phyloP scores from a whole-genome alignment of 2,113 vertebrate species.

The Alosa alosa region DNA sequence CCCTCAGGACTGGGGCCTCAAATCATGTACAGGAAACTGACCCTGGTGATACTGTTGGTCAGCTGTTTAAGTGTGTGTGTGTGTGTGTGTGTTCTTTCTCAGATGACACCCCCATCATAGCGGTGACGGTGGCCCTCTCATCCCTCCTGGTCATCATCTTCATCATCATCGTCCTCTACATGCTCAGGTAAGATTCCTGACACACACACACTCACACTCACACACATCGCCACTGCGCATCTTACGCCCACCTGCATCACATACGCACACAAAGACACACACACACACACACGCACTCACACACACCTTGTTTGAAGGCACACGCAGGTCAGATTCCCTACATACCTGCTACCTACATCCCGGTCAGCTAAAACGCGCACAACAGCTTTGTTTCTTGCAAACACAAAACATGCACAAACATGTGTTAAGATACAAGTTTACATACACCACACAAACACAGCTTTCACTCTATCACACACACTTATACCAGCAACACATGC shows the following conservation, averaged over 20 bases:
- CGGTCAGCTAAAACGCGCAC: background rate
- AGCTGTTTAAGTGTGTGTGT: background rate
- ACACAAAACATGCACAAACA: background rate
- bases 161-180: conserved; percentile 97
- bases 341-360: no score
- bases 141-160: conserved; percentile 95
- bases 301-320: background rate
- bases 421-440: no score
- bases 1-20: no score
- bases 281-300: background rate
- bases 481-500: no score
- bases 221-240: no score
- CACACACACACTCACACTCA: background rate
- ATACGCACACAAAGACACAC: no score
- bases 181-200: conserved; percentile 85
- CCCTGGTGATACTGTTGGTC: background rate
- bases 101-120: conserved; percentile 83
- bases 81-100: conserved; percentile 15
- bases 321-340: no score
- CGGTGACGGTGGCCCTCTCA: conserved; percentile 94
- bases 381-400: background rate
- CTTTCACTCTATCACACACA: background rate
- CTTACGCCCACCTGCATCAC: no score
- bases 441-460: background rate
- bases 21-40: no score